These are phyloP conservation scores for Apoderus coryli DNA, from an alignment of 2,888 invertebrate genomes.

Conservation along the genomic window DNA sequence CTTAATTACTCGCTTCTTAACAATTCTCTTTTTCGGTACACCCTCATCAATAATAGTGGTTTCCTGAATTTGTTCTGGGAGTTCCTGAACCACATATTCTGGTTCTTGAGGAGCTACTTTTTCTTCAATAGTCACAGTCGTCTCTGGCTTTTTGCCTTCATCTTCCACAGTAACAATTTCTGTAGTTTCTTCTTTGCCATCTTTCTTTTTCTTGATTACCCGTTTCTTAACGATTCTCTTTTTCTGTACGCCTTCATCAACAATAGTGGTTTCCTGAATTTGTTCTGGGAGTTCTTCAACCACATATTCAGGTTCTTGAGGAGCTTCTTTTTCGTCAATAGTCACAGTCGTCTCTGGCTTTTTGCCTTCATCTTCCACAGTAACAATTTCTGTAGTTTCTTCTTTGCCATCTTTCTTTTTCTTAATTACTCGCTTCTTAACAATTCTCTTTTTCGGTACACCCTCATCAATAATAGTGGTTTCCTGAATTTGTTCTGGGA, in stretches of 20 bases:
- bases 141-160: slow-evolving; percentile 30
- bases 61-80: slow-evolving; percentile 25
- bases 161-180: slow-evolving; percentile 26
- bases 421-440: slow-evolving; percentile 30
- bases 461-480: slow-evolving; percentile 19
- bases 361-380: slow-evolving; percentile 28
- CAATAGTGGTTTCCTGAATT: slow-evolving; percentile 24
- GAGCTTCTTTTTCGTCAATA: slow-evolving; percentile 20
- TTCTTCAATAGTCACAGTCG: slow-evolving; percentile 22
- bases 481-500: slow-evolving; percentile 28
- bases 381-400: slow-evolving; percentile 25
- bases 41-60: slow-evolving; percentile 28
- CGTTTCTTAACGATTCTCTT: slow-evolving; percentile 28
- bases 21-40: slow-evolving; percentile 23
- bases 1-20: slow-evolving; percentile 21
- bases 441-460: slow-evolving; percentile 21
- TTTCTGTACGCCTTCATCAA: slow-evolving; percentile 19
- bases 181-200: slow-evolving; percentile 26
- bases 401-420: slow-evolving; percentile 25
- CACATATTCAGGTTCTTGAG: slow-evolving; percentile 15
- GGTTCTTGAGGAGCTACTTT: slow-evolving; percentile 23
- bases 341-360: slow-evolving; percentile 21
- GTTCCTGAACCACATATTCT: slow-evolving; percentile 14
- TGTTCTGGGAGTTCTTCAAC: slow-evolving; percentile 25
- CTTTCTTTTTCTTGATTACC: slow-evolving; percentile 29